Evolutionary conservation across 2,797 vertebrate species (phyloP).

Genomic region (Myotis daubentonii): DNA sequence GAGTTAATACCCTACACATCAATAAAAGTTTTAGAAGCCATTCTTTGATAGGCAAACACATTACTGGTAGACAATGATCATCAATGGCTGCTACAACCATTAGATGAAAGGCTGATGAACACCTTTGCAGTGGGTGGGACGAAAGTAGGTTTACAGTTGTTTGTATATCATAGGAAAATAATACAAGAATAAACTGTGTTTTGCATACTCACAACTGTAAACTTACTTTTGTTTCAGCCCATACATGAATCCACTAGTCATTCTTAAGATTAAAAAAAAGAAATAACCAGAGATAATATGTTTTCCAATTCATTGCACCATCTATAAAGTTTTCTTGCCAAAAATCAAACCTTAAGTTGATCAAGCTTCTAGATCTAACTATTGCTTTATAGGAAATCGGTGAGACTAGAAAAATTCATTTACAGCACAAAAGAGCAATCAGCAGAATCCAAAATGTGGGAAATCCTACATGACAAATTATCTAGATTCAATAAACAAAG

Average conservation of each 20-base stretch:
- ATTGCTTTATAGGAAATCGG: neutral
- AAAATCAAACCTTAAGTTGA: slow-evolving; percentile 39
- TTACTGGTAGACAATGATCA: neutral
- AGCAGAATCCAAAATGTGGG: slow-evolving; percentile 10
- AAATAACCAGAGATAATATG: neutral
- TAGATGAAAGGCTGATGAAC: neutral
- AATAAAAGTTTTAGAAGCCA: neutral
- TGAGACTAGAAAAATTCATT: neutral
- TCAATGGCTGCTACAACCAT: neutral
- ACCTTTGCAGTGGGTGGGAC: neutral
- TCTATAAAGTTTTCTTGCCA: neutral
- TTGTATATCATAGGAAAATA: neutral
- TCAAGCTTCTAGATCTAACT: neutral
- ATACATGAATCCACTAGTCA: neutral
- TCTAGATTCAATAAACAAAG: neutral
- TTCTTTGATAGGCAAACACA: neutral
- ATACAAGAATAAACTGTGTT: neutral
- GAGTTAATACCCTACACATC: neutral
- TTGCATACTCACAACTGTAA: neutral
- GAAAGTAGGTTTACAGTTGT: neutral
- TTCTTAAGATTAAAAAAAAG: neutral
- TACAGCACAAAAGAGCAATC: neutral
- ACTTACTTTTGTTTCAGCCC: neutral
- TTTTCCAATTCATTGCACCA: neutral
- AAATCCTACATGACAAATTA: neutral